Evolutionary conservation across 2,888 invertebrate genomes (phyloP), one percentile per base, ranked within the genome.

Genomic region (Anoplius nigerrimus): DNA sequence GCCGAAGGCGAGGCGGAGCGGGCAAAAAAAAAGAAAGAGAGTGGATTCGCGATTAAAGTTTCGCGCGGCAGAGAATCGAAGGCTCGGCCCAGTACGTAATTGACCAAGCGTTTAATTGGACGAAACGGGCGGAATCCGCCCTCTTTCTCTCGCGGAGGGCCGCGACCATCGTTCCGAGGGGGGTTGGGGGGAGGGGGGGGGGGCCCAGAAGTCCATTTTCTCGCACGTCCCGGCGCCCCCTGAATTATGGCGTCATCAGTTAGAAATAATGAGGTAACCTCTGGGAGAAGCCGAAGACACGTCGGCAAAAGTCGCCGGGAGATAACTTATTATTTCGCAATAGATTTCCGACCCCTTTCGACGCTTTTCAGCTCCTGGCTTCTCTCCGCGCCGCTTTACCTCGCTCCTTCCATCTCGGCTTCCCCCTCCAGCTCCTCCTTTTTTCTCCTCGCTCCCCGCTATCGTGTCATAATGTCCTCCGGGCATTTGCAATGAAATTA

Each of bases 241-340:
- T 86, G 85, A 86, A 86, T 85, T 86, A 86, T 85, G 79, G 83
- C 82, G 79, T 84, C 84, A 85, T 86, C 84, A 84, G 84, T 86
- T 86, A 85, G 82, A 85, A 85, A 85, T 85, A 86, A 86, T 84
- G 84, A 86, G 84, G 81, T 82, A 77, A 81, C 78, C 83, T 76
- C 82, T 69, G 75, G 71, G 78, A 71, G 79, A 76, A 80, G 65
- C 80, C 76, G 71, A 70, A 78, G 81, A 83, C 80, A 81, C 82
- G 82, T 84, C 83, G 80, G 80, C 82, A 82, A 82, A 84, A 82
- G 79, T 84, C 81, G 71, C 69, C 71, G 67, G 71, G 57, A 77
- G 82, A 81, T 83, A 81, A 84, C 76, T 84, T 83, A 84, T 84
- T 82, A 84, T 82, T 83, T 84, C 79, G 78, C 82, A 78, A 84